These are phyloP conservation scores for Hydra vulgaris DNA, from an alignment of 30 jellyfish, hydroid and myxozoan genomes.

Conservation along the genomic window DNA sequence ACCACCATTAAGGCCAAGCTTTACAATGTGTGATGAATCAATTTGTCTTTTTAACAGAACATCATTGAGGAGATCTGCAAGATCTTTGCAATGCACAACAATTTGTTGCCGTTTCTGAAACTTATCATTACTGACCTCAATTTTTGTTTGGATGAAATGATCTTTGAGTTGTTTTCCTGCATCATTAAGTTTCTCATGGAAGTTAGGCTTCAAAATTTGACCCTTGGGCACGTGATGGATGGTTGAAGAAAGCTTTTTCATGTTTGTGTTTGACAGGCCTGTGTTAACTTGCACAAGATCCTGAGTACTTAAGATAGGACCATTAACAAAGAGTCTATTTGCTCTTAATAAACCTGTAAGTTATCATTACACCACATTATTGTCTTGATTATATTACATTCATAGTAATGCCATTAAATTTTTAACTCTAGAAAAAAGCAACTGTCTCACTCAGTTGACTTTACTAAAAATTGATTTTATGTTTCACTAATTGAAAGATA, in stretches of 20 bases:
- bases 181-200: background rate
- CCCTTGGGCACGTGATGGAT: background rate
- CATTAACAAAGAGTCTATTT: background rate
- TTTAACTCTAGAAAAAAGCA: background rate
- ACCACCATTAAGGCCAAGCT: background rate
- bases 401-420: background rate
- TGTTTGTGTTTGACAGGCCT: background rate
- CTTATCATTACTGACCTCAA: background rate
- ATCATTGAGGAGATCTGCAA: background rate
- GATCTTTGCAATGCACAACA: background rate
- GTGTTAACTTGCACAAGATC: background rate
- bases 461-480: too few relatives aligned
- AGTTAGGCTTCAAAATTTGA: background rate
- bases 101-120: background rate
- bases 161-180: background rate
- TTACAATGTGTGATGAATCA: background rate
- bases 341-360: background rate
- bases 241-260: background rate
- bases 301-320: background rate
- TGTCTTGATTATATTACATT: background rate
- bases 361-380: background rate
- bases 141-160: background rate
- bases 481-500: too few relatives aligned
- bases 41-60: background rate
- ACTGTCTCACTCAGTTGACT: background rate